Evolutionary conservation across 2,888 invertebrate species (phyloP).

Genomic region (Coenonympha glycerion): DNA sequence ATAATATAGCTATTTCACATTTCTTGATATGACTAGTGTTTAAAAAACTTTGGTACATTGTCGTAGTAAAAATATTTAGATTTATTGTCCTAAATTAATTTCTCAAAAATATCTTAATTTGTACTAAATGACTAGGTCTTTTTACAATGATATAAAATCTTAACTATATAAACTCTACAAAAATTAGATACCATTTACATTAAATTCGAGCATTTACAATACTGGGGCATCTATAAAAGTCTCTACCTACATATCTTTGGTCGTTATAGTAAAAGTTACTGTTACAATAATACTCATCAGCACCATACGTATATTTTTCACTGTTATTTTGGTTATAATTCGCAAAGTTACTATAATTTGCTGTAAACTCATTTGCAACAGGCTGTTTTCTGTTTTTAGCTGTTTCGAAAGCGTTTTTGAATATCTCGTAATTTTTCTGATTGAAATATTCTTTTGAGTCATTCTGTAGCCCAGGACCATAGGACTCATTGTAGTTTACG

Average conservation of each 20-base stretch:
- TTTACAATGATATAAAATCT: constrained; percentile 19
- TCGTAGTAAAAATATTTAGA: constrained; percentile 16
- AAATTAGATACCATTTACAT: constrained; percentile 25
- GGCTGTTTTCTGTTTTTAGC: constrained; percentile 49
- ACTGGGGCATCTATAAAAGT: constrained; percentile 57
- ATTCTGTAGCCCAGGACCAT: constrained; percentile 33
- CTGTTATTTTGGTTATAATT: constrained; percentile 45
- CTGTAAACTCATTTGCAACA: constrained; percentile 42
- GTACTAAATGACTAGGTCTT: constrained; percentile 38
- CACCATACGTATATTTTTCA: constrained; percentile 47
- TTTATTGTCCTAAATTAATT: constrained; percentile 33
- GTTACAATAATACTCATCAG: constrained; percentile 47
- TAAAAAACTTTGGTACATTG: constrained; percentile 45
- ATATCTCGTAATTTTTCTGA: constrained; percentile 75
- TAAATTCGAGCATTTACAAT: constrained; percentile 64
- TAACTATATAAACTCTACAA: constrained; percentile 18
- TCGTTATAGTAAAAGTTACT: constrained; percentile 55
- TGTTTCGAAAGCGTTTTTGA: constrained; percentile 75
- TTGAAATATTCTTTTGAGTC: constrained; percentile 57
- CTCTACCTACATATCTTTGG: constrained; percentile 56
- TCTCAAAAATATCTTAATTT: constrained; percentile 27
- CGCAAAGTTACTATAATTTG: constrained; percentile 42
- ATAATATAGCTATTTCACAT: constrained; percentile 27
- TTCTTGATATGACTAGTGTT: constrained; percentile 53
- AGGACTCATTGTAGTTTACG: constrained; percentile 33